Percentiles rank a stretch among this genome's conserved stretches.
Evolutionary conservation across 2,888 invertebrate genomes (phyloP).

Genomic region (Drosophila recens): DNA sequence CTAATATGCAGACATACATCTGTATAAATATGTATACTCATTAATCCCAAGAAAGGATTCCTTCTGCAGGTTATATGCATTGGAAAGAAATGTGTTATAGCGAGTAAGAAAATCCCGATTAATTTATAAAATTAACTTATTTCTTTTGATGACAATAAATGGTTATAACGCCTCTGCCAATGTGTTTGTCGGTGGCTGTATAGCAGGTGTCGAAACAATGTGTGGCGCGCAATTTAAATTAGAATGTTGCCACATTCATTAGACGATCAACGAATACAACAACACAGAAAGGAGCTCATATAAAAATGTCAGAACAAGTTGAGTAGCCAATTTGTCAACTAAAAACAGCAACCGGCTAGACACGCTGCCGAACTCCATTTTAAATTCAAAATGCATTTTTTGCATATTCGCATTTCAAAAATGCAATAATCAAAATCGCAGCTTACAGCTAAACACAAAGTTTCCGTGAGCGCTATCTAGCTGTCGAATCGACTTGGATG

Average conservation of each 20-base stretch:
- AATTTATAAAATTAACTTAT: constrained; percentile 1
- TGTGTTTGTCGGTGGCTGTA: constrained; percentile 11
- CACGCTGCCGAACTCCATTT: constrained; percentile 59
- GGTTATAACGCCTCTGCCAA: constrained; percentile 11
- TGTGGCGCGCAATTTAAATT: constrained; percentile 77
- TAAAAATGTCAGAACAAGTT: constrained; percentile 80
- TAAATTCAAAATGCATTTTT: constrained; percentile 75
- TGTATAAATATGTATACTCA: no score
- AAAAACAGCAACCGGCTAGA: constrained; percentile 64
- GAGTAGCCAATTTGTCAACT: constrained; percentile 77
- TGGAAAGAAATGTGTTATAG: neutral
- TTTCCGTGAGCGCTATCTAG: constrained; percentile 60
- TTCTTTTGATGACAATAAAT: constrained; percentile 55
- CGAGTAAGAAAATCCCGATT: neutral
- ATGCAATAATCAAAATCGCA: constrained; percentile 28
- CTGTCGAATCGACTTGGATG: neutral
- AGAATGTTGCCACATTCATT: constrained; percentile 81
- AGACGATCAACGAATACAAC: constrained; percentile 40
- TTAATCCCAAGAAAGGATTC: no score
- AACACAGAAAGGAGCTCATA: constrained; percentile 52
- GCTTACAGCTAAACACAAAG: constrained; percentile 29
- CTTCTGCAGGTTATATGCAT: no score
- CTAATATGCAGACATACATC: no score
- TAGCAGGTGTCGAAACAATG: constrained; percentile 80
- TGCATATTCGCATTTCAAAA: constrained; percentile 58